Percentiles rank a stretch among this genome's conserved stretches.
phyloP scores from a whole-genome alignment of 2,888 invertebrate species.

The Hyalella azteca region DNA sequence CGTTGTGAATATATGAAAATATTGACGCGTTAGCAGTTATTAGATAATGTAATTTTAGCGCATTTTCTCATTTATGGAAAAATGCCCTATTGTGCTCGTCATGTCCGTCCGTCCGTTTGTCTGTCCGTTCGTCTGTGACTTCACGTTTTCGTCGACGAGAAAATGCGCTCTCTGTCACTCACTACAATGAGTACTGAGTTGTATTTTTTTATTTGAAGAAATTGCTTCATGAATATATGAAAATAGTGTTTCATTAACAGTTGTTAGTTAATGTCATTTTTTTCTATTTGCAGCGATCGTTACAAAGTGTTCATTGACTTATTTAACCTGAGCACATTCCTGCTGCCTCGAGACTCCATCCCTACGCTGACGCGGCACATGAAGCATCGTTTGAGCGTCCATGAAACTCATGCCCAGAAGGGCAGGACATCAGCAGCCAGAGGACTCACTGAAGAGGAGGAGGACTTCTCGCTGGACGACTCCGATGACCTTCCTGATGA shows the following conservation, averaged over 20 bases:
- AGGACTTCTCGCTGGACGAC: background rate
- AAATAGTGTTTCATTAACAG: no score
- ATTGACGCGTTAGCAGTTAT: no score
- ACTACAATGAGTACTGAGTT: no score
- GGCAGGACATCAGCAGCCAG: background rate
- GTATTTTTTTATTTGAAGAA: no score
- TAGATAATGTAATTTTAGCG: slow-evolving; percentile 35
- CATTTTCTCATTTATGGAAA: no score
- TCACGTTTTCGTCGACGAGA: no score
- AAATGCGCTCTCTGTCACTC: no score
- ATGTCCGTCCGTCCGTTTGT: no score
- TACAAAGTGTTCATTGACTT: slow-evolving; percentile 98
- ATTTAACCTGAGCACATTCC: slow-evolving; percentile 94
- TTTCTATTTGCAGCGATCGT: slow-evolving; percentile 82
- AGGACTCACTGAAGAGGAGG: background rate
- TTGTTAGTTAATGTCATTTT: slow-evolving; percentile 46
- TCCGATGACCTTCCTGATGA: background rate
- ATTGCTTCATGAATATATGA: no score
- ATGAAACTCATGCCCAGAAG: background rate
- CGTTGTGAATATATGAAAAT: no score
- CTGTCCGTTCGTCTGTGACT: no score
- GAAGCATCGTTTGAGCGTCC: slow-evolving; percentile 71
- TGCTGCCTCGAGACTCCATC: slow-evolving; percentile 89
- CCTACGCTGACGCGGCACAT: slow-evolving; percentile 85
- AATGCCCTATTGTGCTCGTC: no score